Evolutionary conservation across 1,140 invertebrate species (phyloP).

Genomic region (Panulirus ornatus): DNA sequence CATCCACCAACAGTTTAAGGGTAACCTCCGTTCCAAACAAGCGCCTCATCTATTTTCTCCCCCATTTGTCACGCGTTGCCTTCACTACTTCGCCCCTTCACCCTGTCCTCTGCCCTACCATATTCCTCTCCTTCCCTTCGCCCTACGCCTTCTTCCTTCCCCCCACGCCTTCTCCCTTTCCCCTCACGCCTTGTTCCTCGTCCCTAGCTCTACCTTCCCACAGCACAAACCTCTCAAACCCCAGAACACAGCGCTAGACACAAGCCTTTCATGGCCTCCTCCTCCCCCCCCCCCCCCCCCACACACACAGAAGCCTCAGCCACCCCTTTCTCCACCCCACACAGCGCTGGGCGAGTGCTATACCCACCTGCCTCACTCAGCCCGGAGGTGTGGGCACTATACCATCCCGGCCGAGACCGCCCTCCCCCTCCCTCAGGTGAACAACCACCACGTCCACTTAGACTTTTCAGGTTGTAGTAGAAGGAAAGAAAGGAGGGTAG

Average conservation of each 20-base stretch:
- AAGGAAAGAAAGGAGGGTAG: no score
- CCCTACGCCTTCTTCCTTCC: no score
- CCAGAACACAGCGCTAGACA: background rate
- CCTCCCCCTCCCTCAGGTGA: no score
- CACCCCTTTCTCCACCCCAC: background rate
- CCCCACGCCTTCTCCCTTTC: background rate
- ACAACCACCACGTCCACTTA: no score
- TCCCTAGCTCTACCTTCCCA: background rate
- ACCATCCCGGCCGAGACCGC: no score
- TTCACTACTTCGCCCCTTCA: background rate
- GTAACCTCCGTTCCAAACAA: no score
- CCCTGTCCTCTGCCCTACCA: background rate
- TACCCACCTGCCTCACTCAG: background rate
- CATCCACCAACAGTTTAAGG: no score
- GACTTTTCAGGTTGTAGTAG: no score
- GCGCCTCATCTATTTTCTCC: no score
- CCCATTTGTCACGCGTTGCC: background rate
- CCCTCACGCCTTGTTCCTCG: background rate
- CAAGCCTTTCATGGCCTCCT: background rate
- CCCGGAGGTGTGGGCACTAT: no score
- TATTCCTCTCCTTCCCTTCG: background rate
- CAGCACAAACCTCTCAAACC: background rate
- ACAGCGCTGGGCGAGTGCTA: background rate
- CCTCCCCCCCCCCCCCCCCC: background rate
- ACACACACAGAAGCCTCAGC: constrained; percentile 7